These are phyloP conservation scores for Philopotamus ludificatus DNA, from an alignment of 1,140 invertebrate genomes.

Conservation along the genomic window DNA sequence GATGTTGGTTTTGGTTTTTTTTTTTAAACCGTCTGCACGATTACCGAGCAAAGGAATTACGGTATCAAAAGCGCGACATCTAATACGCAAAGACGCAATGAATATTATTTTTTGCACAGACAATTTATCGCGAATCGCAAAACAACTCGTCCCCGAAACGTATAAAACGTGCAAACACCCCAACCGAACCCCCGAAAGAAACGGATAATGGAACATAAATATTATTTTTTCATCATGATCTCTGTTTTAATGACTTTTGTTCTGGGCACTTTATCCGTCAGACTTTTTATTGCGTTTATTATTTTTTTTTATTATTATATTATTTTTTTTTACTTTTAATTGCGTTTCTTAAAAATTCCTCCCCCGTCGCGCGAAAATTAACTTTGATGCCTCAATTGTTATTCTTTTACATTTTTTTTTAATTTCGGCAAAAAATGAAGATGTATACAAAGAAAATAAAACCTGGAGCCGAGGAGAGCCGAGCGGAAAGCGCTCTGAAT, in stretches of 20 bases:
- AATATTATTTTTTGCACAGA: too few relatives aligned
- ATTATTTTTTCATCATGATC: conserved; percentile 35
- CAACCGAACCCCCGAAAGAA: conserved; percentile 3
- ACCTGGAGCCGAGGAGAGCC: too few relatives aligned
- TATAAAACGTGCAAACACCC: neutral
- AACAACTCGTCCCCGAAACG: too few relatives aligned
- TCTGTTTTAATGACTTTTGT: conserved; percentile 36
- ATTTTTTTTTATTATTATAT: too few relatives aligned
- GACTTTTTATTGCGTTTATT: conserved; percentile 25
- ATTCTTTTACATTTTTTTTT: conserved; percentile 4
- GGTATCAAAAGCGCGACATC: too few relatives aligned
- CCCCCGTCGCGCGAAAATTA: conserved; percentile 13
- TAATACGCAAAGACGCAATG: too few relatives aligned
- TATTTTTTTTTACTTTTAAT: conserved; percentile 27
- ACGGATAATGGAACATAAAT: conserved; percentile 35
- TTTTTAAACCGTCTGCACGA: too few relatives aligned
- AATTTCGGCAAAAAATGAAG: neutral
- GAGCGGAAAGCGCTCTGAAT: too few relatives aligned
- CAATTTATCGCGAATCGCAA: too few relatives aligned
- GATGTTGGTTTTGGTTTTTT: too few relatives aligned
- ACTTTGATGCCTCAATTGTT: conserved; percentile 26
- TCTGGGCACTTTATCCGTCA: conserved; percentile 28
- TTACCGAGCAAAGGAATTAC: too few relatives aligned
- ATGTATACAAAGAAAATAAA: neutral
- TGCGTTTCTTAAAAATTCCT: conserved; percentile 26